phyloP scores from a whole-genome alignment of 1,140 invertebrate species.

The Trachymyrmex septentrionalis region DNA sequence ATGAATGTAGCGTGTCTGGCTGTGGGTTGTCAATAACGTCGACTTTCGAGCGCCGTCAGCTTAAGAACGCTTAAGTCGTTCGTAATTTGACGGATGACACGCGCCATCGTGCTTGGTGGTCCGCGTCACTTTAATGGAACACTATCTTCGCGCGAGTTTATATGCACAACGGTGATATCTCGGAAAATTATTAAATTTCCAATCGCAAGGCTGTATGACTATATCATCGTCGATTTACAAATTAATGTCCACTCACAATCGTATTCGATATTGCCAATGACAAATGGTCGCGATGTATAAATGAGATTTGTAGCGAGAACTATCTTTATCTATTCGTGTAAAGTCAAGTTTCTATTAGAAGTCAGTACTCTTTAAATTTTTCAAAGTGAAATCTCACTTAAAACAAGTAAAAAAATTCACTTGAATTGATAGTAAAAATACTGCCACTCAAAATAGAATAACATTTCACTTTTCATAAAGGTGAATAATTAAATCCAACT shows the following conservation, averaged over 20 bases:
- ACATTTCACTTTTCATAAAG: too few species aligned
- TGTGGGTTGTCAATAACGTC: constrained; percentile 7
- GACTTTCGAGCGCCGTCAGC: constrained; percentile 5
- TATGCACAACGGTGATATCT: constrained; percentile 61
- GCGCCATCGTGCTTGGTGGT: constrained; percentile 70
- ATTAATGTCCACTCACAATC: constrained; percentile 28
- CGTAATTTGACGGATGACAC: constrained; percentile 72
- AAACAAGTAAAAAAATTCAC: too few species aligned
- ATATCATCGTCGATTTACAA: constrained; percentile 29
- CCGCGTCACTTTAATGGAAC: constrained; percentile 42
- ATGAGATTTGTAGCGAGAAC: neutral
- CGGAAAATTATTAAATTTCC: constrained; percentile 63
- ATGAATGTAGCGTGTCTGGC: neutral
- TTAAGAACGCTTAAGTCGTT: constrained; percentile 17
- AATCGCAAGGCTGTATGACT: constrained; percentile 30
- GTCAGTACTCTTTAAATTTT: neutral
- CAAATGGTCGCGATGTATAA: neutral
- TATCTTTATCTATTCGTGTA: neutral
- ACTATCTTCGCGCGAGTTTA: constrained; percentile 59
- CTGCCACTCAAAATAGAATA: too few species aligned
- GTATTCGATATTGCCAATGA: neutral
- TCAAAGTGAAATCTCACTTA: too few species aligned
- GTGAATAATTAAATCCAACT: too few species aligned
- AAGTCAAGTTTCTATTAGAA: neutral
- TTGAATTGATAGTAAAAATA: too few species aligned